Evolutionary conservation across 1,140 invertebrate species (phyloP), one percentile per base, ranked within the genome.

Genomic region (Leptinotarsa lineolata): DNA sequence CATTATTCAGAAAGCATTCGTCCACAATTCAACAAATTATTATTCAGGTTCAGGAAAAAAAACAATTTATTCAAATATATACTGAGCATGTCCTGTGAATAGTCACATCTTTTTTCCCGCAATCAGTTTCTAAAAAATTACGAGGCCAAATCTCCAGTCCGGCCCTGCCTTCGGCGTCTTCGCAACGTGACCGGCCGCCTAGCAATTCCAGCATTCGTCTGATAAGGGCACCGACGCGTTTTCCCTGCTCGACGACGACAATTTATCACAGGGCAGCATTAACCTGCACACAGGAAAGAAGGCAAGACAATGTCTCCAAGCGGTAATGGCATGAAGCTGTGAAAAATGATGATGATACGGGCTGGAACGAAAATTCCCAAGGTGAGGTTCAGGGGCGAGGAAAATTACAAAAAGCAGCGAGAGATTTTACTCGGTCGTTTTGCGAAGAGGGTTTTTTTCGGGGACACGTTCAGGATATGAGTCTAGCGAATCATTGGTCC

Each of bases 261-360:
- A 84, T 84, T 84, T 83, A 84, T 84, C 83, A 84, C 81, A 77
- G 77, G 76, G 78, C 73, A 76, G 79, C 81, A 83, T 83, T 83
- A 83, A 83, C 82, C 82, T 82, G 81, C 82, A 72, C 72, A 77
- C 74, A 72, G 75, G 74, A 74, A 72, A 77, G 76, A 75, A 81
- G 72, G 75, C 81, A 78, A 82, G 81, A 82, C 80, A 82, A 82
- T 82, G 81, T 81, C 80, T 79, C 74, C 75, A 77, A 81, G 77
- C 82, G 79, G 81, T 82, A 83, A 82, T 83, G 81, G 81, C 79
- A 77, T 70, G 73, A 70, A 76, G 79, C 79, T 73, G 79, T 83
- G 82, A 83, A 83, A 82, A 83, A 83, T 83, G 82, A 83, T 83
- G 82, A 83, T 83, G 82, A 82, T 80, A 81, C 77, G 81, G 79